Evolutionary conservation across 2,888 invertebrate species (phyloP).

Genomic region (Ormia ochracea): DNA sequence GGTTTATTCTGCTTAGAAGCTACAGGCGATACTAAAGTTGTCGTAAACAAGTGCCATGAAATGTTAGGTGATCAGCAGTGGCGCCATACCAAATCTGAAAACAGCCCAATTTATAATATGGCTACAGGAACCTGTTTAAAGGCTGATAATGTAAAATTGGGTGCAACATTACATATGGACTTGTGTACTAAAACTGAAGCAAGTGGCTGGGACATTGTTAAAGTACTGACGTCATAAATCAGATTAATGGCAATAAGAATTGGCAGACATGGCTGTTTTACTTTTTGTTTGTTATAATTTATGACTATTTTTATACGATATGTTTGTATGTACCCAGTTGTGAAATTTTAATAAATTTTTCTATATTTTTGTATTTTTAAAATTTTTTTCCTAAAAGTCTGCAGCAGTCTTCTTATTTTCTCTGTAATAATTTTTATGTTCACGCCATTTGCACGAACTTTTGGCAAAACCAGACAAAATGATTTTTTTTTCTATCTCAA

Average conservation of each 20-base stretch:
- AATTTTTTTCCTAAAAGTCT: not conserved
- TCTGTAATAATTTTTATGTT: no score
- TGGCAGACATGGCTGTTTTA: not conserved
- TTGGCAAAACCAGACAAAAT: no score
- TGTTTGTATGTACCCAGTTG: not conserved
- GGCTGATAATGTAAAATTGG: conserved; percentile 76
- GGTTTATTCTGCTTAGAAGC: conserved; percentile 91
- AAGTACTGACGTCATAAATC: conserved; percentile 17
- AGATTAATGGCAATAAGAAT: not conserved
- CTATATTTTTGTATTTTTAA: conserved; percentile 7
- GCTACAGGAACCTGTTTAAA: conserved; percentile 91
- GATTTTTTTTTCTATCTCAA: no score
- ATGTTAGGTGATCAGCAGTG: conserved; percentile 95
- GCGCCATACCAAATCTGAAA: conserved; percentile 85
- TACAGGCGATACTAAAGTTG: conserved; percentile 80
- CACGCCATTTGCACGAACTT: no score
- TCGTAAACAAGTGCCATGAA: conserved; percentile 93
- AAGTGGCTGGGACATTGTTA: conserved; percentile 63
- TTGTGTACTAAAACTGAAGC: conserved; percentile 79
- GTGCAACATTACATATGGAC: conserved; percentile 79
- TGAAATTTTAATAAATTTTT: not conserved
- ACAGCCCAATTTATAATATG: conserved; percentile 88
- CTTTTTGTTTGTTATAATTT: conserved; percentile 7
- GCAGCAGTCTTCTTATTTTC: no score
- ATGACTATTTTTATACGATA: conserved; percentile 2